Evolutionary conservation across 1,140 invertebrate species (phyloP).

Genomic region (Ptiloglossa arizonensis): DNA sequence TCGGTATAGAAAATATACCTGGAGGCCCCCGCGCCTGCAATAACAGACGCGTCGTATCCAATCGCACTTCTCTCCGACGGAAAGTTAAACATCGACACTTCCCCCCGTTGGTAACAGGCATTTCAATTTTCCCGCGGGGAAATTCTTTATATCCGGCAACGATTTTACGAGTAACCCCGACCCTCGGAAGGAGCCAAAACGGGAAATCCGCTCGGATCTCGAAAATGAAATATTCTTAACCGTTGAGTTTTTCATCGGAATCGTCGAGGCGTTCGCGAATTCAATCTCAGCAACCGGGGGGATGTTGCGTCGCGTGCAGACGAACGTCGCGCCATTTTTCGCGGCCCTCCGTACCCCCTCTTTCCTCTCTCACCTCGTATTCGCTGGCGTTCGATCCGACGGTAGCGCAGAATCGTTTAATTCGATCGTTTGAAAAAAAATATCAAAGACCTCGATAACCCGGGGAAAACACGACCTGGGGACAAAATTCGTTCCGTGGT

Average conservation of each 20-base stretch:
- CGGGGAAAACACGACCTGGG: too few relatives aligned
- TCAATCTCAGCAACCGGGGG: conserved; percentile 46
- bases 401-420: too few relatives aligned
- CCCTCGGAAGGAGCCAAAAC: background rate
- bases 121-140: background rate
- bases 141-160: background rate
- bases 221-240: conserved; percentile 49
- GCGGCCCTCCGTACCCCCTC: conserved; percentile 25
- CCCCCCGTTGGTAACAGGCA: background rate
- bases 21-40: too few relatives aligned
- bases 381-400: too few relatives aligned
- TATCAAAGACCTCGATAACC: too few relatives aligned
- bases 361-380: background rate
- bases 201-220: background rate
- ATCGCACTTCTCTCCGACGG: background rate
- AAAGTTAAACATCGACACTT: background rate
- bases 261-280: conserved; percentile 26
- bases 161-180: background rate
- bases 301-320: conserved; percentile 6
- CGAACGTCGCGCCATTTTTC: conserved; percentile 40
- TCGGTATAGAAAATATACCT: too few relatives aligned
- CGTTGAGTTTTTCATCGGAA: conserved; percentile 38
- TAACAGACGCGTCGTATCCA: background rate
- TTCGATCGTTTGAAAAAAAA: too few relatives aligned
- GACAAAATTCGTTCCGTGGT: too few relatives aligned